phyloP scores from a whole-genome alignment of 1,140 invertebrate genomes.

The Gonatopus flavifemur region DNA sequence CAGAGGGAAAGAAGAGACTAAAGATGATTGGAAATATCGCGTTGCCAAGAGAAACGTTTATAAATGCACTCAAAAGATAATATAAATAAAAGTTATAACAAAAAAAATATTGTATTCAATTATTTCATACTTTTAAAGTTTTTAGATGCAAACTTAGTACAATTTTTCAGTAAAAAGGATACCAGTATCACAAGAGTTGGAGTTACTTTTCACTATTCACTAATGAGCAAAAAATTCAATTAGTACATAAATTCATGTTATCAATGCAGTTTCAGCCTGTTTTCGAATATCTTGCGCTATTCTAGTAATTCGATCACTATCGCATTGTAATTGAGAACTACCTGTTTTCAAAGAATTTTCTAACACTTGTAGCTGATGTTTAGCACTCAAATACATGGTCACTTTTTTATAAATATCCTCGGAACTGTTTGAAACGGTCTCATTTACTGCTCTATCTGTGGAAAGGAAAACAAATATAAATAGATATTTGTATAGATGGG shows the following conservation, averaged over 20 bases:
- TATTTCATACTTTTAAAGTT: too few species aligned
- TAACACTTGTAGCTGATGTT: conserved; percentile 38
- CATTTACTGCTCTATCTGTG: conserved; percentile 24
- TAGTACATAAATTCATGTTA: too few species aligned
- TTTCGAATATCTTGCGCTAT: conserved; percentile 46
- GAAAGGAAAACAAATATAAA: too few species aligned
- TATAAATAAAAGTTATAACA: too few species aligned
- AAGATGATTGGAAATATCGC: conserved; percentile 87
- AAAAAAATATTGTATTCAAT: too few species aligned
- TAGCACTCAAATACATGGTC: conserved; percentile 40
- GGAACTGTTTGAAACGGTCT: conserved; percentile 24
- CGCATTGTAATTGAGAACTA: conserved; percentile 25
- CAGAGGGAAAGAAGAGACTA: conserved; percentile 92
- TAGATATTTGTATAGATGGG: too few species aligned
- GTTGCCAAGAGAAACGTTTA: conserved; percentile 91
- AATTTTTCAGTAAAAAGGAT: too few species aligned
- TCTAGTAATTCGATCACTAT: conserved; percentile 37
- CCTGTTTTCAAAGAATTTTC: conserved; percentile 29
- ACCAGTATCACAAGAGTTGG: too few species aligned
- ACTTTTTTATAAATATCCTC: conserved; percentile 39
- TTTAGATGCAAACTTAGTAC: too few species aligned
- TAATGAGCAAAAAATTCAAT: too few species aligned
- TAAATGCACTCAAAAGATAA: conserved; percentile 85
- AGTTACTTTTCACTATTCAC: too few species aligned
- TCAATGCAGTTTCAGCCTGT: conserved; percentile 45